phyloP scores from a whole-genome alignment of 2,113 vertebrate genomes.

The Hippoglossus stenolepis region DNA sequence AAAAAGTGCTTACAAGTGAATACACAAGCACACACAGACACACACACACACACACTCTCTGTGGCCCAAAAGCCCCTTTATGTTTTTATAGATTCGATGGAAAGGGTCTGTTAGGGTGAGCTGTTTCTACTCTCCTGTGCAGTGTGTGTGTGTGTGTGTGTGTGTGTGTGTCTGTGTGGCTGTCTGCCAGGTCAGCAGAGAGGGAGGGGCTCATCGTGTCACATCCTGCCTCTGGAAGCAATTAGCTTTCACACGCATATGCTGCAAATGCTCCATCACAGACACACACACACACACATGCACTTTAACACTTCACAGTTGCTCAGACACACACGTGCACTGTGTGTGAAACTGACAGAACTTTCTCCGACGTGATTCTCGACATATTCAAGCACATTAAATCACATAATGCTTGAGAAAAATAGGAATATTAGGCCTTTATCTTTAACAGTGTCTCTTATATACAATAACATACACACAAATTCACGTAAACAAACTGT shows the following conservation, averaged over 20 bases:
- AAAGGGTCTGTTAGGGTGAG: slow-evolving; percentile 50
- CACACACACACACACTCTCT: slow-evolving; percentile 21
- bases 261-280: slow-evolving; percentile 39
- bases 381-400: neutral
- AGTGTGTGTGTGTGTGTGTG: slow-evolving; percentile 52
- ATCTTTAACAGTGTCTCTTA: too few relatives aligned
- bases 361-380: neutral
- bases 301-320: slow-evolving; percentile 1
- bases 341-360: slow-evolving; percentile 2
- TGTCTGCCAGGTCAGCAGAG: slow-evolving; percentile 71
- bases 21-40: neutral
- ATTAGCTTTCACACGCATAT: slow-evolving; percentile 78
- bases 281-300: neutral
- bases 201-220: slow-evolving; percentile 67
- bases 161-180: slow-evolving; percentile 43
- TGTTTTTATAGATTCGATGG: slow-evolving; percentile 64
- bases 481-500: neutral
- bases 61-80: slow-evolving; percentile 61
- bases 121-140: slow-evolving; percentile 63
- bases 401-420: neutral
- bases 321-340: neutral
- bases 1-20: slow-evolving; percentile 28
- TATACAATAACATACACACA: neutral
- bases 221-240: slow-evolving; percentile 81
- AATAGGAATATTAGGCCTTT: neutral